These are phyloP conservation scores for Synanceia verrucosa DNA, from an alignment of 2,797 vertebrate species.

Conservation along the genomic window DNA sequence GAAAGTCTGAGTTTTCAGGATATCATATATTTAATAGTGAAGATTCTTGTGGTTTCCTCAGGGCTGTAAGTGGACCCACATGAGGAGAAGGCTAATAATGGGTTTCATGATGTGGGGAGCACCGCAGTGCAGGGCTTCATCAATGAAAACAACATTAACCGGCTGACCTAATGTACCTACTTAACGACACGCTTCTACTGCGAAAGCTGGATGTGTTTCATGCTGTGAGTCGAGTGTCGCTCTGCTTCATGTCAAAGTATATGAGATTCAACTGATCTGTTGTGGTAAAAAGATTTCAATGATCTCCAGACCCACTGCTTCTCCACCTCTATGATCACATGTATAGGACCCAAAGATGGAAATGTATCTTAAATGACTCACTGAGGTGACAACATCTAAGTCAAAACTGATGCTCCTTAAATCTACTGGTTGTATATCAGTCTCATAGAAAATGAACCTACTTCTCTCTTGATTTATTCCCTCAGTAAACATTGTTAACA, in stretches of 20 bases:
- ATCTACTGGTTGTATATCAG: no score
- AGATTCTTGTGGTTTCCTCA: background rate
- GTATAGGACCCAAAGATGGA: background rate
- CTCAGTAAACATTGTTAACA: no score
- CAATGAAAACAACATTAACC: slow-evolving; percentile 20
- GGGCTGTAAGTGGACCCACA: background rate
- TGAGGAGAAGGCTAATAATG: background rate
- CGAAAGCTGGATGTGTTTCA: background rate
- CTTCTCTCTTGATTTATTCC: no score
- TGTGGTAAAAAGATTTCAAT: background rate
- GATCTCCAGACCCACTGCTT: background rate
- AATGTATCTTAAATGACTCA: background rate
- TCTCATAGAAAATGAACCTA: no score
- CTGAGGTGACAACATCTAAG: no score
- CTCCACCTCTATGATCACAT: background rate
- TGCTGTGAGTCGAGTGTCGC: background rate
- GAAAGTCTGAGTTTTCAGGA: background rate
- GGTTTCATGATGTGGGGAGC: slow-evolving; percentile 13
- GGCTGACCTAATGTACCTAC: slow-evolving; percentile 1
- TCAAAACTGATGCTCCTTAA: no score
- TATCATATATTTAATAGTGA: no score
- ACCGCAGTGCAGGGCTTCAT: background rate
- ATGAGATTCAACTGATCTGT: background rate
- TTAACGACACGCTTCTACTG: background rate
- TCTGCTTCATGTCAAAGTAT: background rate